These are phyloP conservation scores for Tigriopus japonicus DNA, from an alignment of 1,140 invertebrate species.

Conservation along the genomic window DNA sequence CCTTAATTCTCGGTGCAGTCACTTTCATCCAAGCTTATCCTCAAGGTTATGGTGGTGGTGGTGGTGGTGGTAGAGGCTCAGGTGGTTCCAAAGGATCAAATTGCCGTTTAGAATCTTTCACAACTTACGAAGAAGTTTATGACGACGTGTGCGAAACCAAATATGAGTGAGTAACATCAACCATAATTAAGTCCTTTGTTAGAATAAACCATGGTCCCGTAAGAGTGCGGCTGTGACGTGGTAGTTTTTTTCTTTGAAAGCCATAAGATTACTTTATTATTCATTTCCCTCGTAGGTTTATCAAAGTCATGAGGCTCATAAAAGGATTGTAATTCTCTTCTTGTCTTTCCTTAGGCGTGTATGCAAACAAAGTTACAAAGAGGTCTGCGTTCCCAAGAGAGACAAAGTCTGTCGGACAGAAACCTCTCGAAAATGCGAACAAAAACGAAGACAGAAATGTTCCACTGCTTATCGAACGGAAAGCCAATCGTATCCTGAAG, in stretches of 20 bases:
- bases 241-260: background rate
- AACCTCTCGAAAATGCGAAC: background rate
- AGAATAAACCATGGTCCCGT: too few relatives aligned
- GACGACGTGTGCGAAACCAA: background rate
- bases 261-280: background rate
- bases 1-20: too few relatives aligned
- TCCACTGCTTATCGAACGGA: background rate
- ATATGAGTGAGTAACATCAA: background rate
- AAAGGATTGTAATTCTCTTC: background rate
- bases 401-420: background rate
- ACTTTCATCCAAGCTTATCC: too few relatives aligned
- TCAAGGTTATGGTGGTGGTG: background rate
- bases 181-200: too few relatives aligned
- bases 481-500: background rate
- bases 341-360: background rate
- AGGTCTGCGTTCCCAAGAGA: background rate
- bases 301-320: background rate
- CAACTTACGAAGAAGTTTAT: background rate
- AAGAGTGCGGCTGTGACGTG: background rate
- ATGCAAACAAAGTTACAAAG: background rate
- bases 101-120: background rate
- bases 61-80: background rate
- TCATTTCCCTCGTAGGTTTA: background rate
- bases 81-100: background rate
- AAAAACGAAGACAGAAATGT: background rate